Conservation (phyloP, 2,113 vertebrate genomes). For the Riparia riparia region DNA sequence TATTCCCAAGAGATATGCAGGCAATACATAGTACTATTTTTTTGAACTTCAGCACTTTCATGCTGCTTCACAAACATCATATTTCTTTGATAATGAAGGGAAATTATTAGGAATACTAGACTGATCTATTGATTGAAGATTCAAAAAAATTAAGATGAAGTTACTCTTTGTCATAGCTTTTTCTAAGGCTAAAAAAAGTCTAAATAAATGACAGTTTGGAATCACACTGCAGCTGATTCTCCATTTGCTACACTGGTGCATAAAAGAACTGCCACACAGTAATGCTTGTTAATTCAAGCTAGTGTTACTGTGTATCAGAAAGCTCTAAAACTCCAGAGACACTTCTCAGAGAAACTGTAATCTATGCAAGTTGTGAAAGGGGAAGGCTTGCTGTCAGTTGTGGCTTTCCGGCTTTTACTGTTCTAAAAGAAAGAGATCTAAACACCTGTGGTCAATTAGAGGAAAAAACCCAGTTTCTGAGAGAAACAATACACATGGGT, state of each 20-base stretch:
- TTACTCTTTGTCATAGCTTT: conserved; percentile 51
- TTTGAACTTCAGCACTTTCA: background rate
- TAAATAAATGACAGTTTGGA: conserved; percentile 26
- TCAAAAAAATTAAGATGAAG: conserved; percentile 29
- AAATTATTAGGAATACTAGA: conserved; percentile 60
- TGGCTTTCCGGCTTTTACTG: background rate
- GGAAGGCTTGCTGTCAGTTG: background rate
- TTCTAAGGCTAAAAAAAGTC: conserved; percentile 16
- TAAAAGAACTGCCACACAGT: conserved; percentile 31
- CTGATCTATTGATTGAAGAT: conserved; percentile 63
- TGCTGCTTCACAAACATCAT: background rate
- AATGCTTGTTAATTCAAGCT: conserved; percentile 20
- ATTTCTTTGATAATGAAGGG: conserved; percentile 1
- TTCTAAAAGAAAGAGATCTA: background rate
- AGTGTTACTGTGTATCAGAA: conserved; percentile 27
- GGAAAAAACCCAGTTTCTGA: background rate
- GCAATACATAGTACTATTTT: background rate
- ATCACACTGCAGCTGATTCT: conserved; percentile 40
- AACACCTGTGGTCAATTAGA: conserved; percentile 6
- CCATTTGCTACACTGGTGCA: background rate
- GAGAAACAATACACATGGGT: background rate
- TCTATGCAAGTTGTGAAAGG: conserved; percentile 22
- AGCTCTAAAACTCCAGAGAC: conserved; percentile 44
- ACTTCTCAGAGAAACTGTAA: conserved; percentile 21
- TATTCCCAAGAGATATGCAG: background rate